Evolutionary conservation across 2,888 invertebrate species (phyloP).

Genomic region (Drosophila subquinaria): DNA sequence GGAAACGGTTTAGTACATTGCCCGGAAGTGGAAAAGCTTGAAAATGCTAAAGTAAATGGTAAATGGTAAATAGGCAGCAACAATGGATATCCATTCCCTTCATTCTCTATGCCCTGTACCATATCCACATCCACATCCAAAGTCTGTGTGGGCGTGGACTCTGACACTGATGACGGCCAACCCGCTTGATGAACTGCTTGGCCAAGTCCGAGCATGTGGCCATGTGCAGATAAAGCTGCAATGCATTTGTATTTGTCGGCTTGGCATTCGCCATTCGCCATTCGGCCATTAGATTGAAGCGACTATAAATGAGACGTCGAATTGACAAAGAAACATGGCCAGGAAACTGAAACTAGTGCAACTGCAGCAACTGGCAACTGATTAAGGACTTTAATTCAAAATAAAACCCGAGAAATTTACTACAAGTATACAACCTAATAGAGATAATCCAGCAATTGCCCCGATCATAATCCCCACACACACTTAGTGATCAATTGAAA

Average conservation of each 20-base stretch:
- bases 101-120: neutral
- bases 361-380: neutral
- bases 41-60: conserved; percentile 47
- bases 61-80: conserved; percentile 46
- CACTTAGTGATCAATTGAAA: conserved; percentile 50
- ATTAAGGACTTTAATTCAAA: neutral
- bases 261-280: conserved; percentile 38
- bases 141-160: conserved; percentile 25
- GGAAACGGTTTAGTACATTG: conserved; percentile 73
- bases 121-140: neutral
- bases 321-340: conserved; percentile 70
- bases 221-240: conserved; percentile 58
- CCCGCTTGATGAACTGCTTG: conserved; percentile 59
- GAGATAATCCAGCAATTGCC: conserved; percentile 8
- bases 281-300: conserved; percentile 30
- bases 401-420: neutral
- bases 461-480: conserved; percentile 15
- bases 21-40: conserved; percentile 67
- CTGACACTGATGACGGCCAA: conserved; percentile 26
- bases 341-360: conserved; percentile 45
- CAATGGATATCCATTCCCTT: conserved; percentile 24
- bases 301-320: conserved; percentile 65
- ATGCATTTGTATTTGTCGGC: conserved; percentile 68
- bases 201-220: conserved; percentile 28
- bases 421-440: neutral